These are phyloP conservation scores for Tetranychus cinnabarinus DNA, from an alignment of 1,140 invertebrate species.

Conservation along the genomic window DNA sequence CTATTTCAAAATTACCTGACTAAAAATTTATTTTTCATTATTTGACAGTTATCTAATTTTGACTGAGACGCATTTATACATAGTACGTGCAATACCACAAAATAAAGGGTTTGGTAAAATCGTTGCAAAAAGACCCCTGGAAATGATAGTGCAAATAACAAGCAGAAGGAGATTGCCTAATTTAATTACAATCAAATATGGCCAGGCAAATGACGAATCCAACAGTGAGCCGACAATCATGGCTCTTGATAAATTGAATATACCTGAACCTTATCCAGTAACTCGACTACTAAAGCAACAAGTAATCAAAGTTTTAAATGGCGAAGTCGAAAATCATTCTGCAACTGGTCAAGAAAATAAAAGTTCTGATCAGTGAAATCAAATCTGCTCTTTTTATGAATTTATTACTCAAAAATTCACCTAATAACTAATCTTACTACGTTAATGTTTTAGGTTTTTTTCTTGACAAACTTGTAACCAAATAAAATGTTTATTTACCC, in stretches of 20 bases:
- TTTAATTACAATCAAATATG: conserved; percentile 85
- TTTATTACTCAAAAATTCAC: no score
- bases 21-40: conserved; percentile 9
- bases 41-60: conserved; percentile 49
- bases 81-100: conserved; percentile 52
- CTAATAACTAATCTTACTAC: no score
- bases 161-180: conserved; percentile 78
- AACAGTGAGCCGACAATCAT: conserved; percentile 16
- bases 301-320: conserved; percentile 8
- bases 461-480: no score
- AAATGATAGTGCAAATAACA: conserved; percentile 80
- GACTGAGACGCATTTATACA: conserved; percentile 62
- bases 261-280: conserved; percentile 9
- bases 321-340: not conserved
- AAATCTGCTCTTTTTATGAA: no score
- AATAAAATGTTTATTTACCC: no score
- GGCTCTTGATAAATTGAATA: conserved; percentile 4
- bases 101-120: conserved; percentile 51
- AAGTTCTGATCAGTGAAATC: no score
- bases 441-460: no score
- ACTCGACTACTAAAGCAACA: conserved; percentile 9
- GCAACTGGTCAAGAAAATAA: no score
- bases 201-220: conserved; percentile 42
- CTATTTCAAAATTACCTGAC: not conserved
- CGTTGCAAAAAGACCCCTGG: conserved; percentile 54